Evolutionary conservation across 30 jellyfish, hydroid and myxozoan genomes (phyloP), one percentile per base, ranked within the genome.

Genomic region (Hydractinia symbiolongicarpus): DNA sequence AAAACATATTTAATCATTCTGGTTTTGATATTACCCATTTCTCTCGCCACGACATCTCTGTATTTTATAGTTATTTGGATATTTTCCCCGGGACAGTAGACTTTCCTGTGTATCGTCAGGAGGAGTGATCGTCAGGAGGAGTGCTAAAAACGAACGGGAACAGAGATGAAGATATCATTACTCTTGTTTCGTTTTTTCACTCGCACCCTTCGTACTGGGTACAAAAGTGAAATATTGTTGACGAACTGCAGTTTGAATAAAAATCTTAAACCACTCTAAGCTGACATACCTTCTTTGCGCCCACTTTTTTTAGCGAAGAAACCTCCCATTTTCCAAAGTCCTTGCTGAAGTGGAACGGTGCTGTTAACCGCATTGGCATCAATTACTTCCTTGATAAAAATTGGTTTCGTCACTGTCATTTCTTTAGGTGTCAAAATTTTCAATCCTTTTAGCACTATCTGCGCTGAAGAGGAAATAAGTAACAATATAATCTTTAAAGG

Each of bases 31-130:
- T 10, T 54, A 16, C 85, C 85, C 85, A 77, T 77, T 8, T 54
- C 1, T 77, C 78, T 61, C 14, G 85, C 79, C 5, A 11, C 53
- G n/a, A 20, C 79, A 10, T 77, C 79, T 60, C 60, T 77, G 80
- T 77, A 77, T 66, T 61, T 53, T 9, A 77, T 10, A 49, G 13
- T 52, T 50, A 77, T 9, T 60, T 52, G 51, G 50, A 54, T 61
- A 4, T 55, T 53, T 50, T 77, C 85, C 4, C 74, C 85, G 30
- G 85, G 79, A 60, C 85, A 56, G 50, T 77, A 77, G 53, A 77
- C 49, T 10, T 60, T 50, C 16, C 81, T 7, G 13, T 72, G 72
- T 9, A 19, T 4, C 30, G 62, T 72, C 15, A 72, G 10, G 19
- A 72, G 56, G 19, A 72, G 50, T 6, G 30, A 19, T 4, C 30